Evolutionary conservation across 2,888 invertebrate genomes (phyloP).

Genomic region (Polymixis lichenea): DNA sequence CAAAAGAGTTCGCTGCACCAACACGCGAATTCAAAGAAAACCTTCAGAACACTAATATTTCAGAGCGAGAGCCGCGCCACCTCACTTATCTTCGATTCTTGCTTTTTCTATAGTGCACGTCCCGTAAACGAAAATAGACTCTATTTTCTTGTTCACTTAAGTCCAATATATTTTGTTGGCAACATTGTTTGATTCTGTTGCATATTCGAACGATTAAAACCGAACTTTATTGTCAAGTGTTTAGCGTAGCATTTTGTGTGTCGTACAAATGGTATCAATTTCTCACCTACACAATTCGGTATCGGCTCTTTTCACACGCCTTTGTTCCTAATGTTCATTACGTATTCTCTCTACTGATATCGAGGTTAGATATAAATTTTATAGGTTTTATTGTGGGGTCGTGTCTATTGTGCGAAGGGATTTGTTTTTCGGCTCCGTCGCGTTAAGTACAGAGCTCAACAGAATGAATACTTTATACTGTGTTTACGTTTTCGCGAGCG

Average conservation of each 20-base stretch:
- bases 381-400: constrained; percentile 83
- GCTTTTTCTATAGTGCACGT: constrained; percentile 65
- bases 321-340: constrained; percentile 89
- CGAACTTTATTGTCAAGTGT: constrained; percentile 61
- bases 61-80: constrained; percentile 79
- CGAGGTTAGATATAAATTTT: constrained; percentile 86
- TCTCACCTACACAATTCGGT: constrained; percentile 84
- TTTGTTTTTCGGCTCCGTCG: constrained; percentile 76
- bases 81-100: constrained; percentile 85
- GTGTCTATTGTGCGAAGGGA: constrained; percentile 77
- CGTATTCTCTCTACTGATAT: constrained; percentile 87
- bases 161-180: constrained; percentile 63
- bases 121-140: constrained; percentile 60
- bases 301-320: constrained; percentile 86
- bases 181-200: constrained; percentile 72
- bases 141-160: constrained; percentile 59
- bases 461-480: constrained; percentile 75
- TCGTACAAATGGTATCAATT: constrained; percentile 73
- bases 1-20: constrained; percentile 75
- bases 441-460: constrained; percentile 69
- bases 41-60: constrained; percentile 86
- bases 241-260: constrained; percentile 69
- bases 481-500: constrained; percentile 70
- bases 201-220: constrained; percentile 61
- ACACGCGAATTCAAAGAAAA: constrained; percentile 80